Conservation (phyloP, 2,797 vertebrate species). For the Enteromius viviparus region DNA sequence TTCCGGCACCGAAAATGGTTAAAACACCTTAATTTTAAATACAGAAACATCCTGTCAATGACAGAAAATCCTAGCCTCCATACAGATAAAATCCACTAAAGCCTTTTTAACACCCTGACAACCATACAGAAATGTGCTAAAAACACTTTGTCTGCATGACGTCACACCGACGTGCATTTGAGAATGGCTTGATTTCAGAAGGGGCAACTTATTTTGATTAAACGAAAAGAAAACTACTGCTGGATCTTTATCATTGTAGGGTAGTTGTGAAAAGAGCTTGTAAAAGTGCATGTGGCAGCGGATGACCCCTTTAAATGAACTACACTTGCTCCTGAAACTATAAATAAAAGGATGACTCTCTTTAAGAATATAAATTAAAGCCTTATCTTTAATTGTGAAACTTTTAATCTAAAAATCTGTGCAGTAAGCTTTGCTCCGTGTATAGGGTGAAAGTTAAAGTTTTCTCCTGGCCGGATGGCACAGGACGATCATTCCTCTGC, state of each 20-base stretch:
- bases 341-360: conserved; percentile 46
- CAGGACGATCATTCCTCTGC: conserved; percentile 54
- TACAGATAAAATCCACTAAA: not conserved
- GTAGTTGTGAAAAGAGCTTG: too few relatives aligned
- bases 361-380: conserved; percentile 59
- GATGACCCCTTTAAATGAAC: conserved; percentile 15
- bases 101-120: not conserved
- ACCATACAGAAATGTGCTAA: not conserved
- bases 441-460: conserved; percentile 34
- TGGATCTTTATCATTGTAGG: too few relatives aligned
- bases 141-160: not conserved
- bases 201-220: too few relatives aligned
- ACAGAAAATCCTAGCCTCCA: not conserved
- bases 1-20: not conserved
- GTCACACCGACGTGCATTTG: too few relatives aligned
- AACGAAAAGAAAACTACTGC: too few relatives aligned
- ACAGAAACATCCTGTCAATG: not conserved
- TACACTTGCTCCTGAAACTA: conserved; percentile 45
- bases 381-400: conserved; percentile 42
- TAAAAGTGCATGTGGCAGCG: too few relatives aligned
- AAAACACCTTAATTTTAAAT: not conserved
- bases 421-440: conserved; percentile 19
- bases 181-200: too few relatives aligned
- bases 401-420: conserved; percentile 55
- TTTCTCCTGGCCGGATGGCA: conserved; percentile 27